These are phyloP conservation scores for Sapajus apella DNA, from an alignment of 2,113 vertebrate species.

Conservation along the genomic window DNA sequence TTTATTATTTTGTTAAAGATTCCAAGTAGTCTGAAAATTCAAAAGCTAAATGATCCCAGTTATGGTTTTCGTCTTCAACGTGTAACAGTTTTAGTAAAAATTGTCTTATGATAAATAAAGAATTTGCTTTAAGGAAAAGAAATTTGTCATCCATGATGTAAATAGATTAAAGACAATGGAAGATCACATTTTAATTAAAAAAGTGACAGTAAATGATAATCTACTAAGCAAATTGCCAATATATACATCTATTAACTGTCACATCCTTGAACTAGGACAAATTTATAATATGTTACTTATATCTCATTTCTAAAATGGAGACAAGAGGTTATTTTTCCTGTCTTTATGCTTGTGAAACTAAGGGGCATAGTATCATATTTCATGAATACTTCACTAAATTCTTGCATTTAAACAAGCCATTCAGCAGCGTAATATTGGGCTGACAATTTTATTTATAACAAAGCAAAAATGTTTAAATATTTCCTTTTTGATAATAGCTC, in stretches of 20 bases:
- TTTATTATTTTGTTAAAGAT: conserved; percentile 11
- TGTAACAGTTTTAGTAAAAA: conserved; percentile 56
- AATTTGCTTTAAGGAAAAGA: conserved; percentile 75
- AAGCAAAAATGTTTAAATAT: neutral
- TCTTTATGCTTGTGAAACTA: conserved; percentile 60
- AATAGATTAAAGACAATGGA: conserved; percentile 81
- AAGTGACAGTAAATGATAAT: conserved; percentile 80
- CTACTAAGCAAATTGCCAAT: conserved; percentile 77
- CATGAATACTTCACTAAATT: neutral
- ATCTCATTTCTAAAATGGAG: conserved; percentile 70
- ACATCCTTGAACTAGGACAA: conserved; percentile 65
- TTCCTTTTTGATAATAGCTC: conserved; percentile 21
- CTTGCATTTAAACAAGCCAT: conserved; percentile 46
- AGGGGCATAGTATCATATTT: neutral
- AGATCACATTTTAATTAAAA: conserved; percentile 79
- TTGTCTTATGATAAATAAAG: conserved; percentile 68
- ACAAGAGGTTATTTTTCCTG: conserved; percentile 68
- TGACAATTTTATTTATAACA: conserved; percentile 46
- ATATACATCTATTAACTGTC: conserved; percentile 76
- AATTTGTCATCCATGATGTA: conserved; percentile 77
- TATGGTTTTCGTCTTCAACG: conserved; percentile 35
- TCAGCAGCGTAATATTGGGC: neutral
- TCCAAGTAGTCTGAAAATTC: neutral
- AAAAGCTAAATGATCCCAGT: conserved; percentile 58
- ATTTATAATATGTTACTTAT: conserved; percentile 67